Evolutionary conservation across 2,888 invertebrate genomes (phyloP).

Genomic region (Cantharis nigra): DNA sequence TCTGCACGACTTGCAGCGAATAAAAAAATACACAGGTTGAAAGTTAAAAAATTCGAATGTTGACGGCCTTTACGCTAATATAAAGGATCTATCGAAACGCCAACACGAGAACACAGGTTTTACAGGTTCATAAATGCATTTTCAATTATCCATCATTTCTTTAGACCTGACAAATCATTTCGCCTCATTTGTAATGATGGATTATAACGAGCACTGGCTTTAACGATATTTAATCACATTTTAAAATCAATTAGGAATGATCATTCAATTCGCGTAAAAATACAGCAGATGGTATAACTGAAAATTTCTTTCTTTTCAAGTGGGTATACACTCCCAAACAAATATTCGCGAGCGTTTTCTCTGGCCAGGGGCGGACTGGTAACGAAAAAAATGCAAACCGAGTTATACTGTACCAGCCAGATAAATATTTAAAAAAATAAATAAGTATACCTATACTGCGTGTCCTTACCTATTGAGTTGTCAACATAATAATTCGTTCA

Average conservation of each 20-base stretch:
- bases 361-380: not conserved
- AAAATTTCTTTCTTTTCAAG: not conserved
- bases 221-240: not conserved
- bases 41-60: not conserved
- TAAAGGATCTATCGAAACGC: not conserved
- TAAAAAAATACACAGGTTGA: not conserved
- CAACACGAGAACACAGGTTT: not conserved
- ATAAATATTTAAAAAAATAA: too few relatives aligned
- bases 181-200: not conserved
- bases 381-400: too few relatives aligned
- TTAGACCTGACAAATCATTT: not conserved
- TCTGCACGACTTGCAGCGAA: not conserved
- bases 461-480: too few relatives aligned
- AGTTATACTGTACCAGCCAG: too few relatives aligned
- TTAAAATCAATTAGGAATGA: not conserved
- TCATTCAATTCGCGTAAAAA: not conserved
- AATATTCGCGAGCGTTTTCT: not conserved
- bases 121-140: not conserved
- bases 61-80: not conserved
- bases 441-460: too few relatives aligned
- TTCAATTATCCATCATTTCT: not conserved
- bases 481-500: too few relatives aligned
- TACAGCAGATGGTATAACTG: not conserved
- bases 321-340: not conserved
- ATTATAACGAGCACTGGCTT: not conserved